phyloP scores from a whole-genome alignment of 2,113 vertebrate genomes.

The Tursiops truncatus region DNA sequence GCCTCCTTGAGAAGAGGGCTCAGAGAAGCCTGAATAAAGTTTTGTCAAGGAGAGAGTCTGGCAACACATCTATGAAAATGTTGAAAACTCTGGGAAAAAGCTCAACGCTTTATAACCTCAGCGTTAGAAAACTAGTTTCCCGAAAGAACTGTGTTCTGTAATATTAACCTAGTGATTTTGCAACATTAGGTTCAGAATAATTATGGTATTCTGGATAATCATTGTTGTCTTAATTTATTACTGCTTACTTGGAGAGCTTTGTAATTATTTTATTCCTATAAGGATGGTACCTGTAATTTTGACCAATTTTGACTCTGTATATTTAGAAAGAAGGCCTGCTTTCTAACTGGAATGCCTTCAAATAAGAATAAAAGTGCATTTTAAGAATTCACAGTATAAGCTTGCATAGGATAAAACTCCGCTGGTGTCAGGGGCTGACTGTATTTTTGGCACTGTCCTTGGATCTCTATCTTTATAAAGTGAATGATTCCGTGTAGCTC shows the following conservation, averaged over 20 bases:
- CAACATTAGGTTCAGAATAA: not conserved
- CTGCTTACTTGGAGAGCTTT: not conserved
- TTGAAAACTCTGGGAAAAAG: not conserved
- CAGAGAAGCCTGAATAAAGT: too few species aligned
- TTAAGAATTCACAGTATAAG: not conserved
- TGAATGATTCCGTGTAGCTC: not conserved
- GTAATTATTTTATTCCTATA: not conserved
- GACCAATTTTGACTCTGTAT: not conserved
- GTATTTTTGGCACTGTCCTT: not conserved
- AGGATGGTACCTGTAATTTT: not conserved
- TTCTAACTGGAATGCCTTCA: not conserved
- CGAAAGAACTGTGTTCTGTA: not conserved
- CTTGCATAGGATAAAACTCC: not conserved
- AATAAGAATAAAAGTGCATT: not conserved
- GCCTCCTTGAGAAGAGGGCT: not conserved
- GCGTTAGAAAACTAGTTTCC: not conserved
- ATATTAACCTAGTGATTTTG: not conserved
- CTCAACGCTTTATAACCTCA: not conserved
- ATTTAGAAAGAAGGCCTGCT: not conserved
- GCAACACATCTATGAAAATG: not conserved
- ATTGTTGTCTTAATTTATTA: not conserved
- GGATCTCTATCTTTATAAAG: not conserved
- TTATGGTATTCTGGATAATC: not conserved
- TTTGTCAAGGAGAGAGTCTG: not conserved
- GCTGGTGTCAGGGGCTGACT: not conserved